Base-by-base conservation (phyloP, 2,113 vertebrate species). In the Rhinoderma darwinii region DNA sequence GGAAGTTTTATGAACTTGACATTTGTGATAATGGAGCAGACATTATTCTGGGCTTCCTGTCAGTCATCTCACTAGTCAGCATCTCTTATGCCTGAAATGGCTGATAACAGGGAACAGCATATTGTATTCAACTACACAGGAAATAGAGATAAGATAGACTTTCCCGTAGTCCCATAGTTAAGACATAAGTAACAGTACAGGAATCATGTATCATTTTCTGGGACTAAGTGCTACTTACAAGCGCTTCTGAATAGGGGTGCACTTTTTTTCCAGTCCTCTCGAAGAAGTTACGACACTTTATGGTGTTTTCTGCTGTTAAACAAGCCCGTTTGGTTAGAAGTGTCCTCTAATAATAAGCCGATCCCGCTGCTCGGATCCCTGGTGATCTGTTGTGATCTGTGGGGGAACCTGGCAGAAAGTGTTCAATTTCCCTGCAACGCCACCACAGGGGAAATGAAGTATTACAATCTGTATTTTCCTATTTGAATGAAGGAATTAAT, bases 61-160 rank as follows among this genome's bases (percentile, higher is more conserved):
- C 66, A 20, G 66, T 66, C 66, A 37, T 70, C 66, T 70, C 18
- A 37, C 35, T 70, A 66, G 27, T 66, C 61, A 66, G 61, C 27
- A 66, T 37, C 66, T 70, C 7, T 37, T 22, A 37, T 37, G 35
- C 32, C 32, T 70, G 66, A 70, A 37, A 70, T 37, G 35, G 66
- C 32, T 70, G 66, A 70, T 70, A 70, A 70, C 35, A 70, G 66
- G 66, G 66, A 70, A 14, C 66, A 70, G 66, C 32, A 14, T 10
- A 70, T 70, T 70, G 66, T 70, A 37, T 20, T 22, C 7, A 20
- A 22, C 32, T 20, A 20, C 66, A 39, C 66, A 39, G 66, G 66
- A 70, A 70, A 37, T 2, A 7, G 0, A 18, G 66, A 70, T 70
- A 37, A 70, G 66, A 68, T 68, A 68, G 27, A 20, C 61, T 32